phyloP scores from a whole-genome alignment of 1,140 invertebrate species.

The Apis cerana region DNA sequence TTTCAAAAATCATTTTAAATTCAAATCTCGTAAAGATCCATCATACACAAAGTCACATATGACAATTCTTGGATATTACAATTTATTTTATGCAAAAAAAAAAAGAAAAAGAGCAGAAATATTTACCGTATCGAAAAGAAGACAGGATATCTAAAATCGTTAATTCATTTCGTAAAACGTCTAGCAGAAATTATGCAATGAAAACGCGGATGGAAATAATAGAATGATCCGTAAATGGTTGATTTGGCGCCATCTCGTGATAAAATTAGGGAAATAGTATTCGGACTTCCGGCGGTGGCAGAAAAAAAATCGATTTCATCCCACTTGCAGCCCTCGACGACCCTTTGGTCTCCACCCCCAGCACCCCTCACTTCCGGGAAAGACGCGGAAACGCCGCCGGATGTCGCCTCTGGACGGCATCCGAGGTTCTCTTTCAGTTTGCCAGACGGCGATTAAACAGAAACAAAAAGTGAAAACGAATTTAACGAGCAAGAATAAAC shows the following conservation, averaged over 20 bases:
- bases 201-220: conserved; percentile 29
- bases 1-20: too few species aligned
- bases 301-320: conserved; percentile 72
- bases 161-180: not conserved
- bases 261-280: conserved; percentile 46
- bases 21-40: too few species aligned
- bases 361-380: conserved; percentile 54
- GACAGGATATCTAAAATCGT: not conserved
- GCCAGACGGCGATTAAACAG: conserved; percentile 52
- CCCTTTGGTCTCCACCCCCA: conserved; percentile 42
- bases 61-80: not conserved
- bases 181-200: not conserved
- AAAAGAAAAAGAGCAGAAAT: not conserved
- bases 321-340: conserved; percentile 55
- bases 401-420: conserved; percentile 70
- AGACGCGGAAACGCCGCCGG: conserved; percentile 67
- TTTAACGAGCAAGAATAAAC: not conserved
- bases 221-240: conserved; percentile 31
- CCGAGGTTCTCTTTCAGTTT: conserved; percentile 59
- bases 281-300: conserved; percentile 53
- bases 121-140: not conserved
- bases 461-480: conserved; percentile 45
- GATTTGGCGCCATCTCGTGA: conserved; percentile 70
- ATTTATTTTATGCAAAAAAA: not conserved
- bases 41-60: not conserved